Conservation (phyloP, 2,888 invertebrate species). For the Ernsta delagoae region DNA sequence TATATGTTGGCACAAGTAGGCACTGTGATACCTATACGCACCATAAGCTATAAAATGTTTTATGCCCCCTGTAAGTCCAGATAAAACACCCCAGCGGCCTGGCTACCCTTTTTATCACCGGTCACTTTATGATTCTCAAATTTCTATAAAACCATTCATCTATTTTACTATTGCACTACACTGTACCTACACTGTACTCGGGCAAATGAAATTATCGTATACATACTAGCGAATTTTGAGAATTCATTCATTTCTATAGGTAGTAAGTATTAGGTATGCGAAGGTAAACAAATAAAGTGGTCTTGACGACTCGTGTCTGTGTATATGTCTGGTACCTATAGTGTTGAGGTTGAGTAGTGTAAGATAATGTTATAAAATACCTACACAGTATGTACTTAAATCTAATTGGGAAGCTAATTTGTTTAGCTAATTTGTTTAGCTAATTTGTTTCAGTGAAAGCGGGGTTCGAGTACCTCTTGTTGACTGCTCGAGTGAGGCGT, state of each 20-base stretch:
- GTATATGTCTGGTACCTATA: too few species aligned
- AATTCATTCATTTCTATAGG: too few species aligned
- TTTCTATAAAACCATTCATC: constrained; percentile 68
- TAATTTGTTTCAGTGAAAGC: too few species aligned
- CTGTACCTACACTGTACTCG: constrained; percentile 1
- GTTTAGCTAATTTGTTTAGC: neutral
- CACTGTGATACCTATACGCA: constrained; percentile 46
- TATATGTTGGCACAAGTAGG: neutral
- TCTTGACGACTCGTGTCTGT: too few species aligned
- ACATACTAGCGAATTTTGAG: too few species aligned
- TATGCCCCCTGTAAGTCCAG: constrained; percentile 66
- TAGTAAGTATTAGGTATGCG: too few species aligned
- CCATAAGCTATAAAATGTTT: constrained; percentile 74
- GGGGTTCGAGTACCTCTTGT: constrained; percentile 6
- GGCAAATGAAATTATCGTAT: constrained; percentile 2
- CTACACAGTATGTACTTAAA: neutral
- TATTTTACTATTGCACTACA: constrained; percentile 16
- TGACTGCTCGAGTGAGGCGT: constrained; percentile 15
- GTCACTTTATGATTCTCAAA: constrained; percentile 78
- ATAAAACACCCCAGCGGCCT: constrained; percentile 62
- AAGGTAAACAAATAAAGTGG: too few species aligned
- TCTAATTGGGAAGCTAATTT: neutral
- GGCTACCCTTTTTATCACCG: constrained; percentile 65
- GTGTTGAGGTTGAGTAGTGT: too few species aligned
- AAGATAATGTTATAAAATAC: too few species aligned